Evolutionary conservation across 2,797 vertebrate genomes (phyloP).

Genomic region (Micromesistius poutassou): DNA sequence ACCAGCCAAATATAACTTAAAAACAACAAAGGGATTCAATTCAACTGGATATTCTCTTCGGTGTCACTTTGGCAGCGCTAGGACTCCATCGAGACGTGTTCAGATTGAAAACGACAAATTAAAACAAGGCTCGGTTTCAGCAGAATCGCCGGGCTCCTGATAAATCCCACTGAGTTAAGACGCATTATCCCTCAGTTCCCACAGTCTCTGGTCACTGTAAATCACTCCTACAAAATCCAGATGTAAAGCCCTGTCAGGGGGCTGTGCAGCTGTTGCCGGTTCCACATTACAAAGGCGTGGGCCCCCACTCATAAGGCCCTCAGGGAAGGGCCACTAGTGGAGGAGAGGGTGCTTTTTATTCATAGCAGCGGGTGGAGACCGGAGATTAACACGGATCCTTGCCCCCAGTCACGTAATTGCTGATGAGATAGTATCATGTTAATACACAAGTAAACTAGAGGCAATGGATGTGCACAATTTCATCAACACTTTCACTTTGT

Average conservation of each 20-base stretch:
- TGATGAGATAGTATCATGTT: no score
- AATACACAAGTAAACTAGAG: no score
- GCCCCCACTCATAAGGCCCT: not conserved
- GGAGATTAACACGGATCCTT: not conserved
- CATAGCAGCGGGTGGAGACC: slow-evolving; percentile 5
- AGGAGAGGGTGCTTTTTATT: slow-evolving; percentile 3
- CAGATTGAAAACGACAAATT: not conserved
- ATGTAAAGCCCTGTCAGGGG: slow-evolving; percentile 16
- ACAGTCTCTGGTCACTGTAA: slow-evolving; percentile 20
- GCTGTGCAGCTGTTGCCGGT: slow-evolving; percentile 24
- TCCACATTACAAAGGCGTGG: slow-evolving; percentile 10
- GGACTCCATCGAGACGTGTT: not conserved
- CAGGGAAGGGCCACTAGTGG: not conserved
- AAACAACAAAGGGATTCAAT: not conserved
- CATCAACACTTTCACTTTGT: no score
- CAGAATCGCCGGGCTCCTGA: slow-evolving; percentile 14
- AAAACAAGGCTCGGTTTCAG: not conserved
- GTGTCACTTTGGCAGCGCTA: not conserved
- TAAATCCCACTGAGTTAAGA: slow-evolving; percentile 5
- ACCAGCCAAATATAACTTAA: not conserved
- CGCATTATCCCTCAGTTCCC: slow-evolving; percentile 10
- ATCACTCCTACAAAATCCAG: slow-evolving; percentile 32
- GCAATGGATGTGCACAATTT: no score
- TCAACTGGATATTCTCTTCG: not conserved
- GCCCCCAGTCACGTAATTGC: no score